These are phyloP conservation scores for Hylia prasina DNA, from an alignment of 2,113 vertebrate species.

Conservation along the genomic window DNA sequence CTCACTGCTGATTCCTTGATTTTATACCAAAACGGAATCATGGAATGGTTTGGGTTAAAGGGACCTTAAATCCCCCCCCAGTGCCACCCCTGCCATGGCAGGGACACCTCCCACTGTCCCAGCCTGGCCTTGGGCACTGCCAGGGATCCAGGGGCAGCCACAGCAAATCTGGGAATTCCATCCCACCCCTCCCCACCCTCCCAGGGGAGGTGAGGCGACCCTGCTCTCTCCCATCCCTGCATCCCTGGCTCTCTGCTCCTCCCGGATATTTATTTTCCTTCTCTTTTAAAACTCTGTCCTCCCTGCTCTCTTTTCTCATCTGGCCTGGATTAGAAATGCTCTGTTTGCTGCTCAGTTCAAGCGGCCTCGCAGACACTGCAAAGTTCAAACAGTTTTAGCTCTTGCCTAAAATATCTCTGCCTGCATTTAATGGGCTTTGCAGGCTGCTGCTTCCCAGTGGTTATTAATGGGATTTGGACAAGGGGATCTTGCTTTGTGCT, in stretches of 20 bases:
- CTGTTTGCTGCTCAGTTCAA: constrained; percentile 19
- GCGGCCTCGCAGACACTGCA: neutral
- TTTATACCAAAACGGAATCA: neutral
- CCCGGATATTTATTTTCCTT: neutral
- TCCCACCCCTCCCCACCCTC: neutral
- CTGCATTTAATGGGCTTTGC: constrained; percentile 31
- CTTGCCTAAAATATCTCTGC: neutral
- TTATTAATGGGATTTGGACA: constrained; percentile 19
- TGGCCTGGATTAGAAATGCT: constrained; percentile 40
- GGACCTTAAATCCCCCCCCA: neutral
- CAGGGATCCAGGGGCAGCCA: neutral
- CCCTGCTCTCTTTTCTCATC: neutral
- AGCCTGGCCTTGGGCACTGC: neutral
- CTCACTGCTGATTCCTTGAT: neutral
- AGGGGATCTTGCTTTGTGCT: neutral
- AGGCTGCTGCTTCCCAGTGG: neutral
- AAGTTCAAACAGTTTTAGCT: constrained; percentile 11
- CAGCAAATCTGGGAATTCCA: neutral
- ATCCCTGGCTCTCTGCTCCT: fast-evolving
- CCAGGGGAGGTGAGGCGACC: neutral
- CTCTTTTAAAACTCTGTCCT: neutral
- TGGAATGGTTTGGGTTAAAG: neutral
- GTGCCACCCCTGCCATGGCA: neutral
- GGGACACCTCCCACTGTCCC: neutral
- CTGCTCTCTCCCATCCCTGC: neutral